Evolutionary conservation across 2,888 invertebrate genomes (phyloP), one percentile per base, ranked within the genome.

Genomic region (Leptura quadrifasciata): DNA sequence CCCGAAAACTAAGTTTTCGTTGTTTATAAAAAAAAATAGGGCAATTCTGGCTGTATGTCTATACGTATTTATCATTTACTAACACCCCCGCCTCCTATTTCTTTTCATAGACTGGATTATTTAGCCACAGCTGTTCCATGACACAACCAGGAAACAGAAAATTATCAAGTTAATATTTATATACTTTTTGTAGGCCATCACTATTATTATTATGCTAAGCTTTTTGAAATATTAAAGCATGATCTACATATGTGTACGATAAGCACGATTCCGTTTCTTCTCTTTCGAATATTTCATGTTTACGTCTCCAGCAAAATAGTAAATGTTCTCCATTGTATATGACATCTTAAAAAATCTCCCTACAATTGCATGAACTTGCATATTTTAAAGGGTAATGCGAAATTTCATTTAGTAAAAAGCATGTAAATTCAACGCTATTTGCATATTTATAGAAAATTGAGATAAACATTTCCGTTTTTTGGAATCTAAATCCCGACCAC

Each of bases 361-460:
- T 27, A 47, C 63, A 20, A 63, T 63, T 31, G 63, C 63, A 31
- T 18, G 31, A 17, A 39, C 63, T 35, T 63, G 39, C 63, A 63
- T 63, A 39, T 63, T 63, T 63, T 35, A 39, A 71, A 69, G 31
- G 78, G 65, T 74, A 76, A 75, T 71, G 76, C 60, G 72, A 79
- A 79, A 75, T 80, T 80, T 79, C 79, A 80, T 79, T 79, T 80
- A 74, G 77, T 72, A 79, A 68, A 79, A 77, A 77, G 80, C 80
- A 75, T 77, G 79, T 72, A 80, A 80, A 76, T 80, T 77, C 71
- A 52, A 60, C 60, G 47, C 63, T 73, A 80, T 82, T 79, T 81
- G 77, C 82, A 82, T 82, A 81, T 82, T 82, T 80, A 82, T 80
- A 80, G 80, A 78, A 82, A 79, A 79, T 74, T 76, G 76, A 76